Evolutionary conservation across 2,797 vertebrate species (phyloP), one percentile per base, ranked within the genome.

Genomic region (Meriones psammophilus): DNA sequence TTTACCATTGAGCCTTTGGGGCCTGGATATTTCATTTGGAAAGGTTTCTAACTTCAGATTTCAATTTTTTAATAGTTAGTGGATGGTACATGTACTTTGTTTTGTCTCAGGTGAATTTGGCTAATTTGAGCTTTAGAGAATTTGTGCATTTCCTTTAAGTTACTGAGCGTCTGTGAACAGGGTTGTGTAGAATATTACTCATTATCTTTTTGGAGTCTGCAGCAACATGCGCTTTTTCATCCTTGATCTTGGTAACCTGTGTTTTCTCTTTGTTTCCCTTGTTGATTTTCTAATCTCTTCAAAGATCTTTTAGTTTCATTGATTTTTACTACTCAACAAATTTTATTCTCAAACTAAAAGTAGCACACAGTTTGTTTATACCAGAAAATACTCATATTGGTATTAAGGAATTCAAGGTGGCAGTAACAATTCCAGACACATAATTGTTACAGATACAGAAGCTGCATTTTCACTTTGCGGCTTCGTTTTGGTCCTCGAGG

Each of bases 271-370:
- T 78, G 79, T 60, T 81, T 81, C 36, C 33, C 14, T n/a, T 84
- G 24, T 78, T 36, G 80, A 9, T 88, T 81, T 56, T 92, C 24
- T 69, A 28, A 22, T 46, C 7, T 88, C 87, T 86, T 91, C 42
- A 33, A 91, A 62, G 30, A 80, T 28, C n/a, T 62, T 89, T 88
- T 92, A 28, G 39, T 84, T 78, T 89, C 54, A 62, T 15, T 88
- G 50, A 71, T 73, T n/a, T 12, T 81, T n/a, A 58, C 62, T 86
- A 73, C 66, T 95, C 30, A 80, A 79, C 36, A 87, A 86, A 89
- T 83, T 90, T 90, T 62, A 66, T 62, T 86, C 33, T 74, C 87
- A 74, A 80, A 46, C 73, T 89, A 79, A 17, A 58, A 73, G 69
- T 86, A 60, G 33, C 24, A 89, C 64, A 50, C 1, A n/a, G 0